Evolutionary conservation across 2,797 vertebrate genomes (phyloP).

Genomic region (Phyllotis vaccarum): DNA sequence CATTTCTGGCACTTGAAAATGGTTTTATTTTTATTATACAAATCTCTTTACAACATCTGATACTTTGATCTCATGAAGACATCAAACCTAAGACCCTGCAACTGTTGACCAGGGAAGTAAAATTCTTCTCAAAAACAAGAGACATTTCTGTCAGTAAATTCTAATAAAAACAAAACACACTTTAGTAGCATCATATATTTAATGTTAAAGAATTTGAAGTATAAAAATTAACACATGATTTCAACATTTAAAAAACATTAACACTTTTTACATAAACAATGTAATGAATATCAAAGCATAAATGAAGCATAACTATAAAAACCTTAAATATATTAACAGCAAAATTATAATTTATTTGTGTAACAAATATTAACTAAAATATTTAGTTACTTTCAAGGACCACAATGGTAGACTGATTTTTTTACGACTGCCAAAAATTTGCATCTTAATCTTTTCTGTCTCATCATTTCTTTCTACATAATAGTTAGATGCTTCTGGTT

Average conservation of each 20-base stretch:
- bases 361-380: constrained; percentile 85
- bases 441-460: constrained; percentile 79
- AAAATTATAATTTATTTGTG: constrained; percentile 81
- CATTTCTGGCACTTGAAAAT: constrained; percentile 29
- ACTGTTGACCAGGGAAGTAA: not conserved
- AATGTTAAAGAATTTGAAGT: constrained; percentile 86
- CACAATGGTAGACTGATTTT: constrained; percentile 80
- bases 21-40: constrained; percentile 15
- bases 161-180: constrained; percentile 74
- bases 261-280: constrained; percentile 82
- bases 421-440: constrained; percentile 80
- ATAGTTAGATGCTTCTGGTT: constrained; percentile 81
- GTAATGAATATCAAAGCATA: constrained; percentile 83
- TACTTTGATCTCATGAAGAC: constrained; percentile 54
- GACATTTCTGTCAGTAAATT: not conserved
- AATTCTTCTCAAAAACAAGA: not conserved
- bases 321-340: constrained; percentile 84
- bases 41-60: constrained; percentile 2
- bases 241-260: constrained; percentile 87
- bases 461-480: constrained; percentile 86
- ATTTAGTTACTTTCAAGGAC: constrained; percentile 80
- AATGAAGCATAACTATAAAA: constrained; percentile 86
- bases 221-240: constrained; percentile 90
- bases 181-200: constrained; percentile 85
- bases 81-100: not conserved